Conservation (phyloP, 1,140 invertebrate genomes). For the Drosophila kohkoa region DNA sequence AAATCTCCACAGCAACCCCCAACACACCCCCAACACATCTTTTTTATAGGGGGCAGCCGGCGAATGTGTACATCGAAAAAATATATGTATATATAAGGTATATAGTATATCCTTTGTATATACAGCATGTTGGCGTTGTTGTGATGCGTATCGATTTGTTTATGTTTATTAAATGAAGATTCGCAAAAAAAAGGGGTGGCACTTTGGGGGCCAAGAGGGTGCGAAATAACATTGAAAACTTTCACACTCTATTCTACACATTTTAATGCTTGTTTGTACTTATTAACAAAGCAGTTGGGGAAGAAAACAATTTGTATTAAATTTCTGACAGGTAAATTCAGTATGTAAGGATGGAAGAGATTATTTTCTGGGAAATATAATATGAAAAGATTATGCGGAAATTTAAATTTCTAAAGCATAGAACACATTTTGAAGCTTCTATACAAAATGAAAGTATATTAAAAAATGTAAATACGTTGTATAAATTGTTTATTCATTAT, state of each 20-base stretch:
- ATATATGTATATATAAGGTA: not conserved
- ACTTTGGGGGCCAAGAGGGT: conserved; percentile 13
- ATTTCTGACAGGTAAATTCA: not conserved
- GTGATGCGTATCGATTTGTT: conserved; percentile 81
- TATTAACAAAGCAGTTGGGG: not conserved
- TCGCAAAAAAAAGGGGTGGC: conserved; percentile 32
- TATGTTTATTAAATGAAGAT: conserved; percentile 81
- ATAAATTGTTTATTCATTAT: too few species aligned
- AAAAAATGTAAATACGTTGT: too few species aligned
- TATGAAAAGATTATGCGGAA: conserved; percentile 1
- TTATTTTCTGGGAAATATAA: not conserved
- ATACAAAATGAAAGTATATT: too few species aligned
- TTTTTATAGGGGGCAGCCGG: conserved; percentile 40
- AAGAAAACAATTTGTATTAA: not conserved
- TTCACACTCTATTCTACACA: conserved; percentile 11
- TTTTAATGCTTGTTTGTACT: not conserved
- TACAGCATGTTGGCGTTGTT: conserved; percentile 54
- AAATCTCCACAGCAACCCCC: conserved; percentile 37
- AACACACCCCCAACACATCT: conserved; percentile 41
- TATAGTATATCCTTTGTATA: conserved; percentile 5
- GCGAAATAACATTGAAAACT: conserved; percentile 42
- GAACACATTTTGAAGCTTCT: too few species aligned
- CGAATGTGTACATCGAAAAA: conserved; percentile 47
- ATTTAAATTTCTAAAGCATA: too few species aligned
- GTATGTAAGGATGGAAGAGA: not conserved